Evolutionary conservation across 2,797 vertebrate species (phyloP).

Genomic region (Falco cherrug): DNA sequence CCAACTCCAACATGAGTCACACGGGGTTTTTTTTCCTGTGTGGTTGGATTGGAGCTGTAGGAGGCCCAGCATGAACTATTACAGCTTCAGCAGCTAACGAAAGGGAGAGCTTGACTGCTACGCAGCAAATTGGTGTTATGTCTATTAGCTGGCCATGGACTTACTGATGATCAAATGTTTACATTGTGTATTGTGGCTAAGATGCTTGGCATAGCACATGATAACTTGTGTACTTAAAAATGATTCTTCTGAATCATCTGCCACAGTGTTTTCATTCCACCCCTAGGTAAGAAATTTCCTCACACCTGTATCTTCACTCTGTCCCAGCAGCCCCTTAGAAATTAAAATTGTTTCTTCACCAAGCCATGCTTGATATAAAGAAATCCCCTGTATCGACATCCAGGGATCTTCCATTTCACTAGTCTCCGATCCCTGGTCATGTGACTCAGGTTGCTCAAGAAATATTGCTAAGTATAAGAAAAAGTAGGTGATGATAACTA

Average conservation of each 20-base stretch:
- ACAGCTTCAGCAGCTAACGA: not conserved
- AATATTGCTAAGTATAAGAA: not conserved
- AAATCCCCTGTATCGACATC: not conserved
- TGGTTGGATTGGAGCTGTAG: not conserved
- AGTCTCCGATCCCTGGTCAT: not conserved
- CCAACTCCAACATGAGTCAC: not conserved
- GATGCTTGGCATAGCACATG: not conserved
- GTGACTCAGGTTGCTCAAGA: not conserved
- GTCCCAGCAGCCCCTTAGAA: not conserved
- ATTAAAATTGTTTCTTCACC: not conserved
- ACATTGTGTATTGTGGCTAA: not conserved
- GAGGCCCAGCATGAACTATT: not conserved
- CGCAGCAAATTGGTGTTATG: not conserved
- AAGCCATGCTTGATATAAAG: not conserved
- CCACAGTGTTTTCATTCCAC: not conserved
- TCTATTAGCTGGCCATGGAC: not conserved
- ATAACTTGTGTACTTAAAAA: not conserved
- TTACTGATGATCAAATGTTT: not conserved
- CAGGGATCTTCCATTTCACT: not conserved
- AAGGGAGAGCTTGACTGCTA: not conserved
- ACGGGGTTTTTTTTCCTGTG: not conserved
- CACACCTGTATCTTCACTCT: not conserved
- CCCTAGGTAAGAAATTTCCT: not conserved
- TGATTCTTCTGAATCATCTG: not conserved
- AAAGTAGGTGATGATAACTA: not conserved